Evolutionary conservation across 2,888 invertebrate species (phyloP).

Genomic region (Taenaris catops): DNA sequence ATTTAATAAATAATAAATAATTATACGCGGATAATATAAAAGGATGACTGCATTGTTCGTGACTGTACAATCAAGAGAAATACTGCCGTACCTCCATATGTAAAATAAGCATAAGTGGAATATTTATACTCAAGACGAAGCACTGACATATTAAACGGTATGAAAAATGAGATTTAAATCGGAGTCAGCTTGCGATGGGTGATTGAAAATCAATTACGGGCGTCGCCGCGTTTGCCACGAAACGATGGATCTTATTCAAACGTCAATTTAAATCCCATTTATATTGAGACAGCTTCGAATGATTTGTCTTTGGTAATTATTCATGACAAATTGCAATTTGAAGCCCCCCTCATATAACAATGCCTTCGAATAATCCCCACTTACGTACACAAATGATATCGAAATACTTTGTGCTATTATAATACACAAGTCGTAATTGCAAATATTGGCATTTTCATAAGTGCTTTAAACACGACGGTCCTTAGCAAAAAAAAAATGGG

Average conservation of each 20-base stretch:
- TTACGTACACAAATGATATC: too few relatives aligned
- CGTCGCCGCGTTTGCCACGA: constrained; percentile 19
- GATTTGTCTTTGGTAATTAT: constrained; percentile 19
- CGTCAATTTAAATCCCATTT: constrained; percentile 22
- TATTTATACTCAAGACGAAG: not conserved
- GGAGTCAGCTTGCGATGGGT: constrained; percentile 16
- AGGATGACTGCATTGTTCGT: too few relatives aligned
- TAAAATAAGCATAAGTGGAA: not conserved
- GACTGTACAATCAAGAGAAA: too few relatives aligned
- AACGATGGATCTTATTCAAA: constrained; percentile 24
- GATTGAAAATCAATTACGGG: constrained; percentile 23
- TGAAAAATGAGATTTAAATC: constrained; percentile 20
- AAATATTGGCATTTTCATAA: too few relatives aligned
- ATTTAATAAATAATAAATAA: too few relatives aligned
- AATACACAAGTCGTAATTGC: too few relatives aligned
- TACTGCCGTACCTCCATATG: too few relatives aligned
- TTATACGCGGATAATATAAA: too few relatives aligned
- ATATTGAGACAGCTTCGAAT: constrained; percentile 17
- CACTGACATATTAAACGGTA: constrained; percentile 12
- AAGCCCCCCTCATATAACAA: too few relatives aligned
- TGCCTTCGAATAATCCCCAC: too few relatives aligned
- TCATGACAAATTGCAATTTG: constrained; percentile 9
- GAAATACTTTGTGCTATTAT: not conserved
- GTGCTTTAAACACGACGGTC: too few relatives aligned
- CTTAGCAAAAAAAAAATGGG: too few relatives aligned